These are phyloP conservation scores for Cynopterus sphinx DNA, from an alignment of 2,797 vertebrate species.

Conservation along the genomic window DNA sequence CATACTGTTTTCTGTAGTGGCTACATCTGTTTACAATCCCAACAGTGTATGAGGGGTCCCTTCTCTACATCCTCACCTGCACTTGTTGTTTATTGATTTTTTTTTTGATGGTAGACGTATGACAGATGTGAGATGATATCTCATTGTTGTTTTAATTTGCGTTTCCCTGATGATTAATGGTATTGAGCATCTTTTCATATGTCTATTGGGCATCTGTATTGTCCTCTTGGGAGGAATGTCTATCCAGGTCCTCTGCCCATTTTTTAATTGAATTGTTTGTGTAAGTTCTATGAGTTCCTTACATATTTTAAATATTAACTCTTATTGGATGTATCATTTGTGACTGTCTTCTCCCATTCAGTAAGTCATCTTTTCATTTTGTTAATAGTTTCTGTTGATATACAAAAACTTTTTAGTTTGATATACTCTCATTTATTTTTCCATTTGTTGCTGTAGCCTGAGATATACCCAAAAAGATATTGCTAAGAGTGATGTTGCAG, in stretches of 20 bases:
- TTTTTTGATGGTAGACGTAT: neutral
- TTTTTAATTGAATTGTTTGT: neutral
- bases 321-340: neutral
- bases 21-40: neutral
- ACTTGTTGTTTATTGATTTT: neutral
- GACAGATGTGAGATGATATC: neutral
- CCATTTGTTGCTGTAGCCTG: neutral
- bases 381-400: neutral
- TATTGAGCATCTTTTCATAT: neutral
- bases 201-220: neutral
- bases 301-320: neutral
- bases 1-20: neutral
- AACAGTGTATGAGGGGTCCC: neutral
- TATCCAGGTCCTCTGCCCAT: neutral
- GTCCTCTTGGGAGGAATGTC: neutral
- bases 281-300: neutral
- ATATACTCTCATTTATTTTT: neutral
- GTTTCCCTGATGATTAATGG: neutral
- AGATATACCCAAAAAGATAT: neutral
- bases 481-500: neutral
- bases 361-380: neutral
- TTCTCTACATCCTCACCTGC: neutral
- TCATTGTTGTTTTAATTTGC: neutral
- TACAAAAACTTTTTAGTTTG: neutral
- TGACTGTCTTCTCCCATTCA: neutral